Percentiles rank a stretch among this genome's conserved stretches.
These are phyloP conservation scores for Agelastica alni DNA, from an alignment of 2,888 invertebrate genomes.

Conservation along the genomic window DNA sequence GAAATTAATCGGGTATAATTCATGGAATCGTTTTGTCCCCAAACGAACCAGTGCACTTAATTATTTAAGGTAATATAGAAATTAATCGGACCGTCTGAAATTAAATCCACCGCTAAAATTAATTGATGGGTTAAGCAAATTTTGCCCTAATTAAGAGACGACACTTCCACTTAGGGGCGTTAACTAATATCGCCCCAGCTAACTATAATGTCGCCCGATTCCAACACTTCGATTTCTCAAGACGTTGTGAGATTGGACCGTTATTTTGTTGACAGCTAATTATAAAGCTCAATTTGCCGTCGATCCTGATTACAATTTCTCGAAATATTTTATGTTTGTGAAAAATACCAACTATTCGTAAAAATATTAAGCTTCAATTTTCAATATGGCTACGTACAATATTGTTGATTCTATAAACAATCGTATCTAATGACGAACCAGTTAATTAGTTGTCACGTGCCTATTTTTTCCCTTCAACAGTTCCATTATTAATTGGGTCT, in stretches of 20 bases:
- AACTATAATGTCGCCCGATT: slow-evolving; percentile 26
- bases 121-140: slow-evolving; percentile 28
- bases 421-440: no score
- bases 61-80: slow-evolving; percentile 19
- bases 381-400: no score
- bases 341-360: no score
- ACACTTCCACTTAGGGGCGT: slow-evolving; percentile 23
- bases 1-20: no score
- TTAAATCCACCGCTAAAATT: slow-evolving; percentile 24
- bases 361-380: no score
- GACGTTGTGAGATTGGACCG: background rate
- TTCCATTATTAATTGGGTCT: no score
- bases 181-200: slow-evolving; percentile 22
- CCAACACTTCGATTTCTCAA: slow-evolving; percentile 17
- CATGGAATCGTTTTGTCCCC: no score
- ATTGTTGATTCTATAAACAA: no score
- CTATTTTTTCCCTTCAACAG: no score
- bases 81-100: slow-evolving; percentile 24
- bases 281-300: slow-evolving; percentile 10
- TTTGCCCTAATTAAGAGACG: slow-evolving; percentile 26
- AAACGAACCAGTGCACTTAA: no score
- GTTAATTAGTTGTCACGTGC: no score
- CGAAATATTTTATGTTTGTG: no score
- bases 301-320: slow-evolving; percentile 2
- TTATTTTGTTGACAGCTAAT: slow-evolving; percentile 20